A percentile compares a stretch with the other conserved stretches of the same genome.
These are phyloP conservation scores for Neogale vison DNA, from an alignment of 2,113 vertebrate species.

Conservation along the genomic window DNA sequence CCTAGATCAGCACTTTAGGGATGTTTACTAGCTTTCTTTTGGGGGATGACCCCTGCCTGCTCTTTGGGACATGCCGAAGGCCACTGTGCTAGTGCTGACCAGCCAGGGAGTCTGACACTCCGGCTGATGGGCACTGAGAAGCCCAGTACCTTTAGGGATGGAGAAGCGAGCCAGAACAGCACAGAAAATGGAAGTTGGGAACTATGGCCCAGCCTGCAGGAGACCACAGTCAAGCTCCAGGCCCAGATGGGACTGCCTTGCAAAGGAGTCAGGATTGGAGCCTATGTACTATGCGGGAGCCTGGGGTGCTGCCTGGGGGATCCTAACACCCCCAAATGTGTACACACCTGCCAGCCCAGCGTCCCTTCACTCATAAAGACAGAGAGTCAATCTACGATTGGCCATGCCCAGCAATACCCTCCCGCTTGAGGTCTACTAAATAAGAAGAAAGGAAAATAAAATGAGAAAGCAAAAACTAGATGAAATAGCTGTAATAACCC, in stretches of 20 bases:
- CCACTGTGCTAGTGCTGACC: neutral
- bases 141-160: neutral
- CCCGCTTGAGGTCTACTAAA: constrained; percentile 37
- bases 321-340: neutral
- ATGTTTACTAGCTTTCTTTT: neutral
- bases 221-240: neutral
- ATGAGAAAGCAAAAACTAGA: constrained; percentile 51
- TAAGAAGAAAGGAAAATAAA: constrained; percentile 67
- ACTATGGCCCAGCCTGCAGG: fast-evolving
- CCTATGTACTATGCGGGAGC: neutral
- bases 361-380: neutral
- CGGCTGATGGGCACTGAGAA: too few species aligned
- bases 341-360: neutral
- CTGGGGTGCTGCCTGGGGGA: neutral
- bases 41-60: neutral
- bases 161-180: neutral
- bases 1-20: neutral
- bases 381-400: neutral
- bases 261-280: neutral
- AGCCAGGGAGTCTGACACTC: neutral
- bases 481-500: constrained; percentile 20
- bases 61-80: neutral
- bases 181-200: neutral
- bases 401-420: neutral
- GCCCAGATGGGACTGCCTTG: neutral